Evolutionary conservation across 2,113 vertebrate species (phyloP), one percentile per base, ranked within the genome.

Genomic region (Hucho hucho): DNA sequence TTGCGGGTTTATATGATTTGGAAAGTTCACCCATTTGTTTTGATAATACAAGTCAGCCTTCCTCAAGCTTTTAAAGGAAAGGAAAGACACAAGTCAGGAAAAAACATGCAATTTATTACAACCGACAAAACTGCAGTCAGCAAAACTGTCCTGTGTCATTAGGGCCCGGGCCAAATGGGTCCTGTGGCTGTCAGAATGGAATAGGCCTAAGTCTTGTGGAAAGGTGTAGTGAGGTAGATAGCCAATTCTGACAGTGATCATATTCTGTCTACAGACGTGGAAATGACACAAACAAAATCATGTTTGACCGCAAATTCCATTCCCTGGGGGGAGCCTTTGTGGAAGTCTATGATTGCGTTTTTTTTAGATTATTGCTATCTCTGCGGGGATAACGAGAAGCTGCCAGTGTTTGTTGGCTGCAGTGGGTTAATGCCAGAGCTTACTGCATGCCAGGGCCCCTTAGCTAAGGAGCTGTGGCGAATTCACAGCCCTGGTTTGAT

Each of bases 21-120:
- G 68, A 58, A 76, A 22, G 66, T 53, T 53, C 37, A 18, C 65
- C 76, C 78, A 76, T 43, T 43, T 61, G 37, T 71, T 75, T 83
- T 24, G 37, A 71, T 70, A 29, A 28, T 53, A 65, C 24, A 69
- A 70, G 43, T 2, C 37, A 46, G 75, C 25, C 53, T 80, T 75
- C 66, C 64, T 46, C 37, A 43, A 63, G 61, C 63, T 43, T 70
- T 46, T 66, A 75, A 78, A 64, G 28, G 20, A 22, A 73, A 58
- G 18, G 53, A 20, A 69, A 14, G 25, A 77, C 20, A 64, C 78
- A 80, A 81, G 66, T 56, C 53, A 18, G 18, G 53, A 56, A 20
- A 59, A 58, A 81, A 84, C 37, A 70, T 72, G 69, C 56, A 68
- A 69, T 81, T 77, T 70, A 53, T 37, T 26, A 28, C 11, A 49